phyloP scores from a whole-genome alignment of 2,113 vertebrate genomes.

The Neolamprologus sp. region DNA sequence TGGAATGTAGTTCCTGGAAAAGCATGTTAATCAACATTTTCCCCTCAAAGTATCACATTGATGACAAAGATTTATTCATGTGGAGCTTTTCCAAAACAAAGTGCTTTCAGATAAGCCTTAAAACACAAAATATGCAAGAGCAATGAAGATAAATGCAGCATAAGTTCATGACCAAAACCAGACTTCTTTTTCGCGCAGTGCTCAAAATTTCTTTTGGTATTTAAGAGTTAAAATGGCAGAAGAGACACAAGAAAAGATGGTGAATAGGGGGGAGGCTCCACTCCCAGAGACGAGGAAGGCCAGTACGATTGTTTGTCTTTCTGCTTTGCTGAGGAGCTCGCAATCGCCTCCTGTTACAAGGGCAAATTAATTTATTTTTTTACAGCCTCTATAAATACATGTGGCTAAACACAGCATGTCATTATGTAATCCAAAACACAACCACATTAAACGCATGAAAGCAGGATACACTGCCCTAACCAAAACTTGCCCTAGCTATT shows the following conservation, averaged over 20 bases:
- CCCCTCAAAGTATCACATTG: not conserved
- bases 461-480: not conserved
- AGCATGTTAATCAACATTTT: not conserved
- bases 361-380: not conserved
- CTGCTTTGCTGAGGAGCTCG: not conserved
- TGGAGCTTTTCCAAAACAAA: not conserved
- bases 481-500: not conserved
- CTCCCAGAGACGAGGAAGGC: not conserved
- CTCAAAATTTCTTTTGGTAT: not conserved
- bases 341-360: not conserved
- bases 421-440: not conserved
- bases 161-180: not conserved
- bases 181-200: not conserved
- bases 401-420: not conserved
- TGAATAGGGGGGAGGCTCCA: not conserved
- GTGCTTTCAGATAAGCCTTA: not conserved
- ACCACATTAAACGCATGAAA: not conserved
- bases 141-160: not conserved
- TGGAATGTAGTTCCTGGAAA: not conserved
- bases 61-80: not conserved
- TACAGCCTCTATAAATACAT: slow-evolving; percentile 2
- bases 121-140: not conserved
- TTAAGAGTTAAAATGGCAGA: not conserved
- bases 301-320: not conserved
- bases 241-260: not conserved